Conservation (phyloP, 2,888 invertebrate species). For the Trachelus stipa region DNA sequence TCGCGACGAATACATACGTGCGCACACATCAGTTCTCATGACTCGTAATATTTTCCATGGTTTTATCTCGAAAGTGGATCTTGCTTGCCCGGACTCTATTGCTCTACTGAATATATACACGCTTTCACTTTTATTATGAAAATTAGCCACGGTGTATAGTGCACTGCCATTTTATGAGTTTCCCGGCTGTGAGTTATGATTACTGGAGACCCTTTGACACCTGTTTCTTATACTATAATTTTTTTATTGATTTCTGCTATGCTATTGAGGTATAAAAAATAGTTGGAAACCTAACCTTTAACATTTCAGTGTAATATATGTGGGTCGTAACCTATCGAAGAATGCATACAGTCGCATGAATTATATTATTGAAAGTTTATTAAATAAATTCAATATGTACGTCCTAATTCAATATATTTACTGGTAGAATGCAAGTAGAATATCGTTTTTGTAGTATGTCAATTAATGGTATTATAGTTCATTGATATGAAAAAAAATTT, state of each 20-base stretch:
- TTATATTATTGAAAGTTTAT: not conserved
- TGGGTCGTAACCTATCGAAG: not conserved
- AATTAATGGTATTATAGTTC: not conserved
- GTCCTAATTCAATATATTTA: not conserved
- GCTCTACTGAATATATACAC: not conserved
- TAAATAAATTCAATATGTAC: not conserved
- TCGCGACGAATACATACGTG: not conserved
- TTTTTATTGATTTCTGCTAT: not conserved
- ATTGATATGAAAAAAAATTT: not conserved
- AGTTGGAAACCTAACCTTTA: not conserved
- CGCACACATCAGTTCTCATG: conserved; percentile 17
- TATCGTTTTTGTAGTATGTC: not conserved
- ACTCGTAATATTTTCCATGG: conserved; percentile 13
- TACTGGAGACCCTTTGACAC: not conserved
- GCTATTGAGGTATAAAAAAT: not conserved
- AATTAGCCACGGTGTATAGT: not conserved
- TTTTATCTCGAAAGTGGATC: not conserved
- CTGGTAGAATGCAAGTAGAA: not conserved
- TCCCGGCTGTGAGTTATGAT: not conserved
- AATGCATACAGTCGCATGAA: not conserved
- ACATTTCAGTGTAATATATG: not conserved
- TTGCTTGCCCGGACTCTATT: not conserved
- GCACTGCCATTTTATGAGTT: not conserved
- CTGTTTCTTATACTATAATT: not conserved
- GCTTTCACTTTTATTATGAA: not conserved